Conservation (phyloP, 2,888 invertebrate genomes). For the Troides oblongomaculatus region DNA sequence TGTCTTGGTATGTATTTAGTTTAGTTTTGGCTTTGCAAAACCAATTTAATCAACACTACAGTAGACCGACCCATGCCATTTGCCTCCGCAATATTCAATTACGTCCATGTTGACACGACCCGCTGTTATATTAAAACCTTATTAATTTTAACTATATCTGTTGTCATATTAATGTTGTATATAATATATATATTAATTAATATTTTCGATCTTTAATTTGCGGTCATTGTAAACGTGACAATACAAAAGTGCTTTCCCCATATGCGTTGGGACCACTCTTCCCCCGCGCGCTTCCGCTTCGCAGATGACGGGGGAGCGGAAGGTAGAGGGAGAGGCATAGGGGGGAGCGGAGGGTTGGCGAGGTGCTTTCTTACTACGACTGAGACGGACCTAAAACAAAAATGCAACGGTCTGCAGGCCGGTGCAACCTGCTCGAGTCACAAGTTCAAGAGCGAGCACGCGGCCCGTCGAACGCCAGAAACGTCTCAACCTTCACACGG, state of each 20-base stretch:
- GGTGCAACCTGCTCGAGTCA: slow-evolving; percentile 60
- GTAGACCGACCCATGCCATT: no score
- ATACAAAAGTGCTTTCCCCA: slow-evolving; percentile 31
- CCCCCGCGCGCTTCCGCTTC: slow-evolving; percentile 24
- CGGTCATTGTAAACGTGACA: slow-evolving; percentile 34
- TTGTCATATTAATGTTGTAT: no score
- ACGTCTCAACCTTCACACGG: slow-evolving; percentile 57
- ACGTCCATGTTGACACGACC: no score
- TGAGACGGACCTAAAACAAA: slow-evolving; percentile 37
- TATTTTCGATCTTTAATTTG: slow-evolving; percentile 15
- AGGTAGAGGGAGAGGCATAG: no score
- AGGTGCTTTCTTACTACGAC: slow-evolving; percentile 19
- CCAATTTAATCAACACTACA: no score
- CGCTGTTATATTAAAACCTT: no score
- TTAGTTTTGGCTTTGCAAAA: no score
- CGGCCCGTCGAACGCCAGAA: slow-evolving; percentile 52
- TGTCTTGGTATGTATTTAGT: no score
- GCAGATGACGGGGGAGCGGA: slow-evolving; percentile 24
- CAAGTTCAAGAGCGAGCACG: slow-evolving; percentile 66
- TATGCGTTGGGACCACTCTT: slow-evolving; percentile 15
- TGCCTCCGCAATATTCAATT: no score
- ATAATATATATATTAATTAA: no score
- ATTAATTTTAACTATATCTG: no score
- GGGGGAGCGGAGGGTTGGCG: no score
- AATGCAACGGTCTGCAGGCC: slow-evolving; percentile 63